A percentile compares a stretch with the other conserved stretches of the same genome.
Evolutionary conservation across 2,888 invertebrate genomes (phyloP).

Genomic region (Tanypteryx hageni): DNA sequence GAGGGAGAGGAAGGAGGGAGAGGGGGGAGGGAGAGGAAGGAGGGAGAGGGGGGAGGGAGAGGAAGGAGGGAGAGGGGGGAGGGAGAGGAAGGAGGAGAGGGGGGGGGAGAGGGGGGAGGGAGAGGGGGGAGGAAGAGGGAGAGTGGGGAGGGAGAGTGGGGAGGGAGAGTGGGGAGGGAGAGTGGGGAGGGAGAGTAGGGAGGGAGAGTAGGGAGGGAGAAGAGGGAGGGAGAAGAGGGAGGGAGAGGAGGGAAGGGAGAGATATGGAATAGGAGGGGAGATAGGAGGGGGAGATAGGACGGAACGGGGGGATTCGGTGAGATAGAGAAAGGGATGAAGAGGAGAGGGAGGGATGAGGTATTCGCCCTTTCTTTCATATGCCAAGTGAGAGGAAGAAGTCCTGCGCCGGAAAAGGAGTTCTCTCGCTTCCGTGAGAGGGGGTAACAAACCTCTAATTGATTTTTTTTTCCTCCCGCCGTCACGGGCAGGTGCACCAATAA

Average conservation of each 20-base stretch:
- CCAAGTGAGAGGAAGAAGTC: background rate
- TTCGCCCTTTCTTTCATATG: background rate
- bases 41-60: background rate
- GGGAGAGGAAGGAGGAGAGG: background rate
- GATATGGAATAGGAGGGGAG: too few relatives aligned
- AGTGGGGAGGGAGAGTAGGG: too few relatives aligned
- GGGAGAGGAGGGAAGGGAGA: background rate
- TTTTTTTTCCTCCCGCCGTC: conserved; percentile 27
- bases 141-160: too few relatives aligned
- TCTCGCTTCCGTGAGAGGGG: conserved; percentile 40
- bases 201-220: too few relatives aligned
- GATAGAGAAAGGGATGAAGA: too few relatives aligned
- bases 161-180: background rate
- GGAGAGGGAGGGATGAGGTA: too few relatives aligned
- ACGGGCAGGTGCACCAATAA: conserved; percentile 48
- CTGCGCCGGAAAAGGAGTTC: background rate
- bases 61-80: background rate
- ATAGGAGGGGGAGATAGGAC: too few relatives aligned
- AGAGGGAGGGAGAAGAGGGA: background rate
- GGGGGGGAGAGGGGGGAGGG: background rate
- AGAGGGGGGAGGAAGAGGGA: too few relatives aligned
- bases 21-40: background rate
- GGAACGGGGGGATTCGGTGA: too few relatives aligned
- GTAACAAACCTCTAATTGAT: background rate
- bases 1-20: background rate